Conservation (phyloP, 2,888 invertebrate species). For the Apodemia mormo region DNA sequence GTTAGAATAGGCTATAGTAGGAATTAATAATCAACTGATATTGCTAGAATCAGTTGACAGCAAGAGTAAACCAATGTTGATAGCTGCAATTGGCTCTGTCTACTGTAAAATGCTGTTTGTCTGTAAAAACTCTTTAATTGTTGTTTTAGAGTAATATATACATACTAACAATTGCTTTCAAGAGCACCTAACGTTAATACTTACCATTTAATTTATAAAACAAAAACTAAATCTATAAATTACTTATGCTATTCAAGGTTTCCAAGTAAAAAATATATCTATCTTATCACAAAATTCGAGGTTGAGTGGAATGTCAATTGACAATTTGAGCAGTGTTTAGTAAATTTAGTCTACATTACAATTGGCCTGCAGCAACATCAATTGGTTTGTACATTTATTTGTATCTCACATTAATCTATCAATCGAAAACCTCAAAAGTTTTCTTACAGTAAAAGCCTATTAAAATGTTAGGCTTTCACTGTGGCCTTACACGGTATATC, state of each 20-base stretch:
- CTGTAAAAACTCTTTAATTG: background rate
- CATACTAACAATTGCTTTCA: background rate
- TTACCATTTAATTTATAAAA: constrained; percentile 6
- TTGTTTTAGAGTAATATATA: background rate
- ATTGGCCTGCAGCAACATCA: background rate
- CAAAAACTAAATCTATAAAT: constrained; percentile 16
- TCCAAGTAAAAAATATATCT: constrained; percentile 35
- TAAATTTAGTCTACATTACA: background rate
- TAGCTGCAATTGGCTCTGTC: no score
- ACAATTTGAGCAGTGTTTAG: constrained; percentile 15
- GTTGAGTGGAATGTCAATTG: constrained; percentile 32
- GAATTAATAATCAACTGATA: no score
- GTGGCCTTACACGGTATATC: no score
- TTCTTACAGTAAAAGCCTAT: no score
- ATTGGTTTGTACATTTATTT: no score
- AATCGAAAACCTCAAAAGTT: no score
- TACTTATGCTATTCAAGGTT: constrained; percentile 26
- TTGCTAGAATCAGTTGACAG: no score
- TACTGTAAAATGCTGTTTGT: no score
- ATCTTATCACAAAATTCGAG: constrained; percentile 40
- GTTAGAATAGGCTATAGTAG: no score
- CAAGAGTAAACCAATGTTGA: no score
- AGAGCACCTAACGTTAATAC: constrained; percentile 9
- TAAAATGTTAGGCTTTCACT: no score
- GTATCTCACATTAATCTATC: no score